Evolutionary conservation across 1,140 invertebrate genomes (phyloP), one percentile per base, ranked within the genome.

Genomic region (Dreissena rostriformis): DNA sequence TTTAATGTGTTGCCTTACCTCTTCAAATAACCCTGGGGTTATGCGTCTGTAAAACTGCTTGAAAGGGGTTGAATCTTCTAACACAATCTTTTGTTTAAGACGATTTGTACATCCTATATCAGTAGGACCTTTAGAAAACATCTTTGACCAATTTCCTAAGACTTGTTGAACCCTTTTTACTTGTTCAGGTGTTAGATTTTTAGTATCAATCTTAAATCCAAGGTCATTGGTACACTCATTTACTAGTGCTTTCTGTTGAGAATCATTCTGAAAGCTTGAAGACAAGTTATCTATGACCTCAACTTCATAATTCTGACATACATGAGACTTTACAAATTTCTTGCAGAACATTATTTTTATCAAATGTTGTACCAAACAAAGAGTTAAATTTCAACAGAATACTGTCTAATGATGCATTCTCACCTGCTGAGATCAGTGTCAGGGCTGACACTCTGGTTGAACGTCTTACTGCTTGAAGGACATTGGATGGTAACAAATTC

Each of bases 11-110:
- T 82, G 79, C 19, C 68, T 10, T 11, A 71, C 51, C 26, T 82
- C 71, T n/a, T 82, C 71, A 74, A 74, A 82, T 71, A 82, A 74
- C 39, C 26, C 68, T 2, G 70, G 80, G 1, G 70, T 55, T 51
- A 74, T 74, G 55, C 51, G 73, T n/a, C 76, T 67, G 66, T 79
- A 68, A 19, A 15, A 49, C 52, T 79, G 63, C 28, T 79, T 68
- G 22, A 79, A 79, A 22, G 76, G 63, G 15, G 39, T 79, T 14
- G 49, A 14, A 68, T 79, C 76, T 79, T 65, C n/a, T 24, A 68
- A n/a, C n/a, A 67, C 39, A 53, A 70, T 68, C 15, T 79, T 63
- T 68, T 79, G 76, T 68, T 74, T 73, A 53, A 74, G 15, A n/a
- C 26, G 19, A n/a, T 82, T 29, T 11, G 80, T 74, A 24, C 29